Evolutionary conservation across 2,113 vertebrate species (phyloP), one percentile per base, ranked within the genome.

Genomic region (Macquaria ambigua): DNA sequence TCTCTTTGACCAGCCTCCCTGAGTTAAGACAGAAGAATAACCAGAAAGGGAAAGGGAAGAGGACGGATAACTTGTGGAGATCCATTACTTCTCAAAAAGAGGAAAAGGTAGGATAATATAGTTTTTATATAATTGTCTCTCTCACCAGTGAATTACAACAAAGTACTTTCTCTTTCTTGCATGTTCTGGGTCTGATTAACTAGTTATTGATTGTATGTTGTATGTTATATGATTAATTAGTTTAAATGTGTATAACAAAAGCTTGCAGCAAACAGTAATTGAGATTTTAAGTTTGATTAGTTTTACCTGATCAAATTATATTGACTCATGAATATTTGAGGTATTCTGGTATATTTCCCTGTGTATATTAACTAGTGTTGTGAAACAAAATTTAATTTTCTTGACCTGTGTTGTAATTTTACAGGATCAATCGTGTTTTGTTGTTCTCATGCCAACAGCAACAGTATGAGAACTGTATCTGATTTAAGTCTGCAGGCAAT

Each of bases 81-180:
- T 72, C 53, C 46, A 87, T 76, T 82, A 85, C 77, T 55, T 67
- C 37, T 63, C 1, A n/a, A 79, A 85, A 56, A 86, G 50, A 68
- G 4, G 2, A 56, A 85, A 93, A 91, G 93, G 93, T 94, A 92
- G 10, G 91, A 76, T 7, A 4, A 18, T n/a, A 10, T 3, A 62
- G 3, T 28, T 81, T 82, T 43, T n/a, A 8, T 66, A 18, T 1
- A 63, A n/a, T 16, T 55, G 2, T 61, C 10, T 43, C 11, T 64
- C 16, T 79, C 8, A 21, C 10, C 18, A 16, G 11, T 48, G 28
- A 73, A 64, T 63, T 41, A 70, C 4, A 20, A 10, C 2, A 41
- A 28, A 16, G 1, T 37, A 31, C 8, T 72, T 31, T 46, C 2
- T 74, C 4, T 64, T 6, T n/a, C 4, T 62, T 59, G 3, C 3